Evolutionary conservation across 2,888 invertebrate genomes (phyloP).

Genomic region (Tinea trinotella): DNA sequence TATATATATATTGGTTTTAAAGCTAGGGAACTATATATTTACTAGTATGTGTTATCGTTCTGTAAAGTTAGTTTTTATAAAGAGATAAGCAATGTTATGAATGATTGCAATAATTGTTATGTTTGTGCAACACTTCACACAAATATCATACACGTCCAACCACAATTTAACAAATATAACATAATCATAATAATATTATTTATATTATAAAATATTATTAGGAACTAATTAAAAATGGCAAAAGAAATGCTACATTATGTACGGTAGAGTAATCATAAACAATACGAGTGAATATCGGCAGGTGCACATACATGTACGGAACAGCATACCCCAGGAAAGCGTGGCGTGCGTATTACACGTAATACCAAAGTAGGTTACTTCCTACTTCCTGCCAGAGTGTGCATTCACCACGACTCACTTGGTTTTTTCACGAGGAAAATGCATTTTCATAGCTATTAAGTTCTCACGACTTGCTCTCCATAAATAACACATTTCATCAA

Average conservation of each 20-base stretch:
- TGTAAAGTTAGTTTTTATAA: no score
- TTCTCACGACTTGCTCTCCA: conserved; percentile 9
- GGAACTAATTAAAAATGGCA: not conserved
- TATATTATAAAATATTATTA: no score
- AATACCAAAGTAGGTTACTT: conserved; percentile 53
- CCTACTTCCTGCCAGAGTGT: conserved; percentile 45
- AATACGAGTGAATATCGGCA: conserved; percentile 9
- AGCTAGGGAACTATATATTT: no score
- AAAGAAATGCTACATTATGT: not conserved
- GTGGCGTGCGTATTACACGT: conserved; percentile 40
- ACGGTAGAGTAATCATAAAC: conserved; percentile 1
- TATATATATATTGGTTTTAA: no score
- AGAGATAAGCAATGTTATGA: not conserved
- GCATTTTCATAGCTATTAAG: not conserved
- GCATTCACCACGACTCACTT: conserved; percentile 13
- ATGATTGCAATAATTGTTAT: not conserved
- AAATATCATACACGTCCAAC: no score
- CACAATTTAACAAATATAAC: no score
- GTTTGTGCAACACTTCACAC: not conserved
- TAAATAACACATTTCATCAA: not conserved
- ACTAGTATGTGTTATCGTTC: no score
- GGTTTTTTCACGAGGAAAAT: conserved; percentile 39
- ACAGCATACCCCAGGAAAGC: conserved; percentile 40
- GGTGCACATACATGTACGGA: conserved; percentile 32
- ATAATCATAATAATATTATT: no score